Evolutionary conservation across 2,113 vertebrate genomes (phyloP).

Genomic region (Lipophrys pholis): DNA sequence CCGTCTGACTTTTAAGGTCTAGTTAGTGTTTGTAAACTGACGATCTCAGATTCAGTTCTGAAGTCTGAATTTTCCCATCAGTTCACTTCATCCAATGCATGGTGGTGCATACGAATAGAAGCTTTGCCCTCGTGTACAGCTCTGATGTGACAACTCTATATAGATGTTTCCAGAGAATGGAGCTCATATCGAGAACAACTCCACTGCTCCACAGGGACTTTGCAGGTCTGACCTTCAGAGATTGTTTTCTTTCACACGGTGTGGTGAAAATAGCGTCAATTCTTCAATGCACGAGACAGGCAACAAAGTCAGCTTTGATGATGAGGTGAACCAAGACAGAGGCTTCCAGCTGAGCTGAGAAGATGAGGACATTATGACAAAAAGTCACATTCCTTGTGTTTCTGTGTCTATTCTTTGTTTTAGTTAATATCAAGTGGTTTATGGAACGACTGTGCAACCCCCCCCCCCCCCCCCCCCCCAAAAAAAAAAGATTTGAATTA

Average conservation of each 20-base stretch:
- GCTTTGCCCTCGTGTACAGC: conserved; percentile 1
- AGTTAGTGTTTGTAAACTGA: no score
- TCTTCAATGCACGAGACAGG: background rate
- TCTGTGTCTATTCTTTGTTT: background rate
- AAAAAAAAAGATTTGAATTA: background rate
- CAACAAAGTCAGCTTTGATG: background rate
- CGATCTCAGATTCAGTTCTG: background rate
- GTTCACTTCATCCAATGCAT: background rate
- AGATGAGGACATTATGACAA: background rate
- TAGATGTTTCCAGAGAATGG: background rate
- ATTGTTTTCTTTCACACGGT: conserved; percentile 13
- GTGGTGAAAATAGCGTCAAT: background rate
- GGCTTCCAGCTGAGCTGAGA: conserved; percentile 7
- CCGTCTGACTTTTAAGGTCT: no score
- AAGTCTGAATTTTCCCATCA: background rate
- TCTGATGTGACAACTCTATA: background rate
- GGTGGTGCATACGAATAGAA: background rate
- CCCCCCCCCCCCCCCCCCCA: background rate
- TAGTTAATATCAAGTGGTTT: conserved; percentile 5
- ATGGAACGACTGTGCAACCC: background rate
- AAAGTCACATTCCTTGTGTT: no score
- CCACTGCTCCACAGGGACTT: conserved; percentile 16
- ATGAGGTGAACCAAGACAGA: background rate
- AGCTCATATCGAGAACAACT: conserved; percentile 18
- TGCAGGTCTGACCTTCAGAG: conserved; percentile 33